Percentiles rank a stretch among this genome's conserved stretches.
Conservation (phyloP, 2,113 vertebrate species). For the Crotalus helleri region DNA sequence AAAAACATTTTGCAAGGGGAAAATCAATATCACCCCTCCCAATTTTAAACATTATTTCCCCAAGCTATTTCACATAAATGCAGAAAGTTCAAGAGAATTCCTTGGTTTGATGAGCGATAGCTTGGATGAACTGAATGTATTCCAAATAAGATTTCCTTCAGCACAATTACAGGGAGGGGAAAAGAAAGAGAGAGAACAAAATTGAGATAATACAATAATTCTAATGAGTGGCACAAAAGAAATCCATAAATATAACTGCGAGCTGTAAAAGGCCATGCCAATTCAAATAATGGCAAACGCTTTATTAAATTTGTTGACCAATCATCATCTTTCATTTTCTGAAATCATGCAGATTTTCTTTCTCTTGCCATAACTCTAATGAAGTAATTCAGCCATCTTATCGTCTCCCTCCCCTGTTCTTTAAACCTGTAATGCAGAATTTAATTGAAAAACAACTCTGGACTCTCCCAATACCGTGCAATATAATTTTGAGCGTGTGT, state of each 20-base stretch:
- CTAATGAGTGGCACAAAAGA: neutral
- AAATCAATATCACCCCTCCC: neutral
- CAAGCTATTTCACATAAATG: neutral
- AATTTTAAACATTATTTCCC: neutral
- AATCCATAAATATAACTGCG: neutral
- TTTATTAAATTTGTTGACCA: constrained; percentile 16
- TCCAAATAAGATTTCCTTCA: neutral
- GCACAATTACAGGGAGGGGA: neutral
- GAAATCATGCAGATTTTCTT: neutral
- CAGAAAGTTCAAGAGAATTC: neutral
- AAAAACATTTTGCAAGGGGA: neutral
- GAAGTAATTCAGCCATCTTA: neutral
- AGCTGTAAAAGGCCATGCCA: neutral
- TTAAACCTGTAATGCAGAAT: neutral
- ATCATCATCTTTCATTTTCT: constrained; percentile 5
- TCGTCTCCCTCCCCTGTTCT: neutral
- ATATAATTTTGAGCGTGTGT: neutral
- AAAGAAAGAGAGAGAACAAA: neutral
- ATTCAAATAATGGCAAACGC: constrained; percentile 4
- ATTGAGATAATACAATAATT: neutral
- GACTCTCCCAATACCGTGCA: neutral
- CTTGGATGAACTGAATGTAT: neutral
- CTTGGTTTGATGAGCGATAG: neutral
- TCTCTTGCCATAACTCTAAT: neutral
- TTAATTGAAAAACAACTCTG: constrained; percentile 29